These are phyloP conservation scores for Zhuqinia jingwanae DNA, from an alignment of 2,888 invertebrate species.

Conservation along the genomic window DNA sequence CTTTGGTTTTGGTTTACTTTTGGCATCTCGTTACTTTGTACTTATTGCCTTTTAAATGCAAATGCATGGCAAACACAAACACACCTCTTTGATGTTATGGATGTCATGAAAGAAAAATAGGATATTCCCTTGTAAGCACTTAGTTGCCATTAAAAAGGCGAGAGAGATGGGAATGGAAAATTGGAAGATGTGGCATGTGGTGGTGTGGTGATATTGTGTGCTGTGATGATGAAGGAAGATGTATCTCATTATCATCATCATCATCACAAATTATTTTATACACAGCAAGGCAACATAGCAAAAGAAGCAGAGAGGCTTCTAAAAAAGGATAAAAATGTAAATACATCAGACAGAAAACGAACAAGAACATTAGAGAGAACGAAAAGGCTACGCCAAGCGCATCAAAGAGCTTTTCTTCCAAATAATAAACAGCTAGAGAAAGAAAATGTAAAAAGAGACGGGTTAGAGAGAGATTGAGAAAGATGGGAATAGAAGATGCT, in stretches of 20 bases:
- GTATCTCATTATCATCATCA: neutral
- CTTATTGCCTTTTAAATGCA: neutral
- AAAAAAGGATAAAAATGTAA: constrained; percentile 4
- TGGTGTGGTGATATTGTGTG: too few relatives aligned
- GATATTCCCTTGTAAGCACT: constrained; percentile 4
- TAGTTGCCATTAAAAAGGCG: constrained; percentile 12
- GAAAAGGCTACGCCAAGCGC: too few relatives aligned
- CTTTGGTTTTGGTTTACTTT: too few relatives aligned
- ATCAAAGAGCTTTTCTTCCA: too few relatives aligned
- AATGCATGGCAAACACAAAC: neutral
- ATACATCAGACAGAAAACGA: neutral
- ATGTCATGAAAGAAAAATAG: neutral
- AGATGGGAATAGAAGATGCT: too few relatives aligned
- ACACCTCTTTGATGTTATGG: constrained; percentile 11
- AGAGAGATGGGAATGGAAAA: neutral
- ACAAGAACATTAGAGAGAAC: too few relatives aligned
- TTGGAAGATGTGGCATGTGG: too few relatives aligned
- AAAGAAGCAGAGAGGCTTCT: neutral
- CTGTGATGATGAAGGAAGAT: too few relatives aligned
- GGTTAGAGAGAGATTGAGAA: too few relatives aligned
- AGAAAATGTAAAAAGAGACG: too few relatives aligned
- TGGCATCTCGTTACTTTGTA: neutral
- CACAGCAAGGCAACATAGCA: neutral
- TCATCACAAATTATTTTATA: constrained; percentile 2
- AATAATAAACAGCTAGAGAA: too few relatives aligned